These are phyloP conservation scores for Intoshia linei DNA, from an alignment of 1,140 invertebrate species.

Conservation along the genomic window DNA sequence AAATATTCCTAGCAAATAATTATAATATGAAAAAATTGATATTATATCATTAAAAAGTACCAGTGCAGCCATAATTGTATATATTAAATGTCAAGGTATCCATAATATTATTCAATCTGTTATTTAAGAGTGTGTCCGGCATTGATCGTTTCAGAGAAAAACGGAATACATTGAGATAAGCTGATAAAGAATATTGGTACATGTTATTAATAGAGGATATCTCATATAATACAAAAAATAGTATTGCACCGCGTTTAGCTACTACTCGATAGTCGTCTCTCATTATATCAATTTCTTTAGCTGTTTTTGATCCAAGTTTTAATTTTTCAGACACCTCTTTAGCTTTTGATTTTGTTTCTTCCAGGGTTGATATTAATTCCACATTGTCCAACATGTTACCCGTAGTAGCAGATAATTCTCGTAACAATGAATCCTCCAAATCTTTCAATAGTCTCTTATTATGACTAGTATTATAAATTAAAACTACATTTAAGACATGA, in stretches of 20 bases:
- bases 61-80: conserved; percentile 55
- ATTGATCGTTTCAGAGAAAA: conserved; percentile 41
- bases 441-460: conserved; percentile 46
- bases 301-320: conserved; percentile 34
- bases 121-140: conserved; percentile 34
- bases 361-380: conserved; percentile 45
- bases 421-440: conserved; percentile 42
- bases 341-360: conserved; percentile 35
- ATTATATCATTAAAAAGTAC: conserved; percentile 12
- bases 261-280: conserved; percentile 44
- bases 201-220: conserved; percentile 48
- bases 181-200: conserved; percentile 53
- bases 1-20: conserved; percentile 33
- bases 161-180: conserved; percentile 33
- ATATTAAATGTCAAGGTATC: conserved; percentile 45
- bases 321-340: conserved; percentile 34
- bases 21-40: conserved; percentile 2
- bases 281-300: conserved; percentile 39
- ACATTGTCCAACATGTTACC: conserved; percentile 64
- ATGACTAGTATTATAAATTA: conserved; percentile 23
- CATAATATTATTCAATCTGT: conserved; percentile 43
- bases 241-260: conserved; percentile 43
- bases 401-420: conserved; percentile 41
- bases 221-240: conserved; percentile 54
- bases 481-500: no score